phyloP scores from a whole-genome alignment of 1,140 invertebrate species.

The Choristoneura fumiferana region DNA sequence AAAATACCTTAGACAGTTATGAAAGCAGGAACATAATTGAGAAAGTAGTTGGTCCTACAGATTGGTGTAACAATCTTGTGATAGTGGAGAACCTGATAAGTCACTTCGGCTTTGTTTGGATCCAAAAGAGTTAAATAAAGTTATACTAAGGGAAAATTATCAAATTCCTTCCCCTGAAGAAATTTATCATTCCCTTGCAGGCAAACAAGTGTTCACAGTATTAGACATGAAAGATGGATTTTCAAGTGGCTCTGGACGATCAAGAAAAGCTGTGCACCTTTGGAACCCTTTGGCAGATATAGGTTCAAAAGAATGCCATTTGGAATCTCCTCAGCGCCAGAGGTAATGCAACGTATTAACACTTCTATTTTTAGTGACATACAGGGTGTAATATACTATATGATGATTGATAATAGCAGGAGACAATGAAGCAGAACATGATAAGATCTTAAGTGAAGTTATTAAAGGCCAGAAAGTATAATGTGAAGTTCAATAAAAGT shows the following conservation, averaged over 20 bases:
- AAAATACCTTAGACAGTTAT: neutral
- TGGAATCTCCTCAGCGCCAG: slow-evolving; percentile 42
- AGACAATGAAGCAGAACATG: slow-evolving; percentile 40
- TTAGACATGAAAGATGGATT: slow-evolving; percentile 39
- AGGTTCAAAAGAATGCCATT: slow-evolving; percentile 47
- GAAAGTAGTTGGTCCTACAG: slow-evolving; percentile 44
- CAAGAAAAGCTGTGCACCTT: slow-evolving; percentile 27
- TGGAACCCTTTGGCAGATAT: slow-evolving; percentile 46
- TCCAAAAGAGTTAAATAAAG: slow-evolving; percentile 60
- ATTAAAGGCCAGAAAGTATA: slow-evolving; percentile 38
- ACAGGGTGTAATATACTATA: slow-evolving; percentile 42
- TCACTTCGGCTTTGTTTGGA: slow-evolving; percentile 64
- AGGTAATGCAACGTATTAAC: slow-evolving; percentile 47
- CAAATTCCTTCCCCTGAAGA: slow-evolving; percentile 45
- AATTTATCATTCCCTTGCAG: slow-evolving; percentile 26
- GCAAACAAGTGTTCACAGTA: slow-evolving; percentile 25
- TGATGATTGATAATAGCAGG: slow-evolving; percentile 58
- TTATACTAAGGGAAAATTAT: slow-evolving; percentile 48
- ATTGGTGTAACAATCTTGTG: slow-evolving; percentile 58
- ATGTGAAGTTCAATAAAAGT: slow-evolving; percentile 52
- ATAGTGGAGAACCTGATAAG: slow-evolving; percentile 50
- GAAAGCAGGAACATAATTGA: slow-evolving; percentile 23
- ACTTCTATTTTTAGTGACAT: slow-evolving; percentile 38
- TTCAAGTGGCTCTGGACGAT: slow-evolving; percentile 29
- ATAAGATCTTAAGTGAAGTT: slow-evolving; percentile 45